Base-by-base conservation (phyloP, 2,888 invertebrate species). In the Chelonus formosanus region DNA sequence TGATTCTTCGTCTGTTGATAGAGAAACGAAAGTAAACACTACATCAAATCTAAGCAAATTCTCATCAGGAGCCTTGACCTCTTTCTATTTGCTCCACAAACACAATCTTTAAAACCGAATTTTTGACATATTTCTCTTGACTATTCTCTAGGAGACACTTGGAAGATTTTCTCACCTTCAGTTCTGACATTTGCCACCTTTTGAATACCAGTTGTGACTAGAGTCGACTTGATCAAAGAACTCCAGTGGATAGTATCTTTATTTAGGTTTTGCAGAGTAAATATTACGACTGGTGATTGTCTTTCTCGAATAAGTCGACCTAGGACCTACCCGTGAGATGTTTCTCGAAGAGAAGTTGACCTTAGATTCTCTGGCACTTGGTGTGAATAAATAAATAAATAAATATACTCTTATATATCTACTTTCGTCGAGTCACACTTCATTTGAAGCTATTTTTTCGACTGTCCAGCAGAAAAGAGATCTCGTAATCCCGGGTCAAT, bases 401-500 rank as follows among this genome's bases (percentile, higher is more conserved):
- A 81, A 80, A 81, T 74, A 81, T 48, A n/a, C 5, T 32, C 32
- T 53, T 55, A n/a, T 20, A 57, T 60, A 52, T 80, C 70, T 71
- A 65, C 63, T 68, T 76, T 70, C 67, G 71, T 66, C 73, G 67
- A 75, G 75, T 73, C 73, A 75, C 73, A 73, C 73, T 67, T 73
- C 55, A 52, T n/a, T 65, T 60, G 54, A 53, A 32, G 35, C n/a
- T 35, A 31, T 60, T 50, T 58, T 20, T 52, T 4, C 31, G n/a
- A 60, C 35, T 8, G 43, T 58, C 31, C 35, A 48, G 8, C 5
- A 20, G 35, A 58, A 59, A 44, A 59, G 53, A 58, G 63, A 67
- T 67, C 70, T 72, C 73, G 74, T 78, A 77, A 78, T 78, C 78
- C 74, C 70, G 73, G 78, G 78, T 77, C 78, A 78, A 77, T 74